Base-by-base conservation (phyloP, 2,797 vertebrate species). In the Alca torda region DNA sequence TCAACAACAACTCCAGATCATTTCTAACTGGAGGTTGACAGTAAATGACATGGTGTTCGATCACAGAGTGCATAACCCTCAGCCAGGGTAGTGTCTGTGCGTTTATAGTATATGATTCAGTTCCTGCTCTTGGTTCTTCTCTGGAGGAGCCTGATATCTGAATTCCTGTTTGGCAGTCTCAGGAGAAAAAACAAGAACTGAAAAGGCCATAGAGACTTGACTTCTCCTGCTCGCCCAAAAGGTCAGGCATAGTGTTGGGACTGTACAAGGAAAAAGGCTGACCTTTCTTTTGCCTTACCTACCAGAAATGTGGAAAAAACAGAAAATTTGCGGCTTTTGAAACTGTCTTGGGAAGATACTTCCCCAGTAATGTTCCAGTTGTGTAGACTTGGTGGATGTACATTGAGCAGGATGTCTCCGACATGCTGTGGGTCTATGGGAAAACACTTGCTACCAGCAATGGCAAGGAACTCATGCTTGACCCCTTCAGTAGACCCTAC, bases 391-490 rank as follows among this genome's bases (percentile, higher is more conserved):
- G 4, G 19, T 65, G 28, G 39, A 75, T 28, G 3, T 9, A 25
- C 9, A 14, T 31, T 19, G 23, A 64, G 7, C 20, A 59, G 30
- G 16, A 11, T 60, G n/a, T 20, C 18, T 39, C 25, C 0, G 0
- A 2, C 0, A 0, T 59, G 24, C 20, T 1, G 0, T 14, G 33
- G 48, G 12, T 84, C n/a, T 28, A 2, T 39, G 16, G 59, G 16
- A 80, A 73, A 94, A 67, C 20, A 56, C 13, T 53, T 81, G 11
- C 17, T 24, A 41, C 23, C 43, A 70, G 33, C 30, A 84, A 75
- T 5, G 14, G 10, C 3, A 76, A 56, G 67, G 61, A 94, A 67
- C 25, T 51, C 20, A 16, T 59, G 14, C 16, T 28, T 39, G 4
- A 31, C 11, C 19, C 41, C 39, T 81, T 69, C 41, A 83, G 5